Evolutionary conservation across 2,888 invertebrate genomes (phyloP).

Genomic region (Thecophora atra): DNA sequence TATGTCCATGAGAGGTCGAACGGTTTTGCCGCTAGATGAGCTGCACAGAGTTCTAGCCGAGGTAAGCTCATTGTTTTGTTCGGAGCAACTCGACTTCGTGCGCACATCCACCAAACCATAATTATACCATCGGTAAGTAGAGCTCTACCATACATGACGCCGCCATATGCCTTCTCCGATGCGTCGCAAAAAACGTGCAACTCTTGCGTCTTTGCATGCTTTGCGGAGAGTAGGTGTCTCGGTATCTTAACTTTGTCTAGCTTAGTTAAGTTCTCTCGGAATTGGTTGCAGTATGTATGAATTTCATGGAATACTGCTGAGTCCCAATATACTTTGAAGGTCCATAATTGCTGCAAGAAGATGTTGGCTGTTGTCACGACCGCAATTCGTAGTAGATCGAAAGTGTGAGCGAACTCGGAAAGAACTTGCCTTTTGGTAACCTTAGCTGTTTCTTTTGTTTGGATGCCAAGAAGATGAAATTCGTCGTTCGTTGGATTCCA

Average conservation of each 20-base stretch:
- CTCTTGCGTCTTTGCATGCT: background rate
- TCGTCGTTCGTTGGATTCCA: too few species aligned
- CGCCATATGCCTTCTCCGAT: slow-evolving; percentile 41
- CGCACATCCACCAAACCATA: slow-evolving; percentile 1
- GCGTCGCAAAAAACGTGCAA: slow-evolving; percentile 43
- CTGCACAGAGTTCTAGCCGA: background rate
- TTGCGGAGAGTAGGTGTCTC: background rate
- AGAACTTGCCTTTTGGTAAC: too few species aligned
- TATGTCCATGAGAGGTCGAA: background rate
- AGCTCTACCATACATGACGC: slow-evolving; percentile 24
- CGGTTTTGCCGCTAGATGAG: slow-evolving; percentile 2
- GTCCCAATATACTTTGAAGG: background rate
- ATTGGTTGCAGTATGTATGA: background rate
- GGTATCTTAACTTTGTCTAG: background rate
- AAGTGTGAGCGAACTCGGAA: too few species aligned
- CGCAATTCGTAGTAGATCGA: too few species aligned
- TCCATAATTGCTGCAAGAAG: background rate
- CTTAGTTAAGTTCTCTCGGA: background rate
- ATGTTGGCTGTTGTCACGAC: too few species aligned
- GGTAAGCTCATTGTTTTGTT: background rate
- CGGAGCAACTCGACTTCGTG: background rate
- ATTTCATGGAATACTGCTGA: background rate
- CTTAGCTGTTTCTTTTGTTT: too few species aligned
- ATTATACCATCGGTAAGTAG: background rate
- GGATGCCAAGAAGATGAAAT: too few species aligned